Conservation (phyloP, 1,140 invertebrate species). For the Aphis craccivora region DNA sequence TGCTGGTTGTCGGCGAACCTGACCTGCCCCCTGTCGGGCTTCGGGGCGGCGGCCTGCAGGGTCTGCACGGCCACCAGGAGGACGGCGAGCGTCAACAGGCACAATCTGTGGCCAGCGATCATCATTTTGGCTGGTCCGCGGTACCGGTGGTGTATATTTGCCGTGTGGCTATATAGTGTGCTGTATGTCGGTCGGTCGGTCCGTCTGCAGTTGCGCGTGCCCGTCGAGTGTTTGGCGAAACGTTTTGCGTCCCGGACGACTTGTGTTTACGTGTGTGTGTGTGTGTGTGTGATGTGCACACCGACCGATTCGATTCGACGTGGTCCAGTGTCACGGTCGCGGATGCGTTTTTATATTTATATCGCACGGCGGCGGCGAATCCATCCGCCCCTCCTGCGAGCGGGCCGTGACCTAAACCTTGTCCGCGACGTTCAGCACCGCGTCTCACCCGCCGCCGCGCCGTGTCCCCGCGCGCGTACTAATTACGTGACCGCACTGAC, state of each 20-base stretch:
- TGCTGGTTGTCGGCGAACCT: conserved; percentile 31
- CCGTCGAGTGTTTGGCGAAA: neutral
- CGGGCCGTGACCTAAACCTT: conserved; percentile 53
- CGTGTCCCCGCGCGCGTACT: neutral
- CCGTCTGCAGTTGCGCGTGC: neutral
- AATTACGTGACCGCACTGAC: conserved; percentile 37
- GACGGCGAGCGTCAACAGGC: neutral
- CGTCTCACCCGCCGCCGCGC: neutral
- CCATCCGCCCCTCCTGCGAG: neutral
- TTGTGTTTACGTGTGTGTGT: neutral
- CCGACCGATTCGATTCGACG: conserved; percentile 50
- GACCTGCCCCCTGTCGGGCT: conserved; percentile 19
- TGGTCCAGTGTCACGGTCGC: conserved; percentile 58
- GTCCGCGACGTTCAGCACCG: conserved; percentile 32
- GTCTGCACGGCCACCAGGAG: neutral
- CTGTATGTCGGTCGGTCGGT: too few species aligned
- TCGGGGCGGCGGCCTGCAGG: neutral
- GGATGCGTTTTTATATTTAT: conserved; percentile 53
- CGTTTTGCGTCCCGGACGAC: neutral
- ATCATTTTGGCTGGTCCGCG: neutral
- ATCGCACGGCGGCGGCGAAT: neutral
- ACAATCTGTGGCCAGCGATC: neutral
- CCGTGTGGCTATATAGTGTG: neutral
- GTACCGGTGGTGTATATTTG: too few species aligned
- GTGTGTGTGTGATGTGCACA: neutral